Percentiles rank a stretch among this genome's conserved stretches.
phyloP scores from a whole-genome alignment of 2,113 vertebrate genomes.

The cattle (Bos taurus) region DNA sequence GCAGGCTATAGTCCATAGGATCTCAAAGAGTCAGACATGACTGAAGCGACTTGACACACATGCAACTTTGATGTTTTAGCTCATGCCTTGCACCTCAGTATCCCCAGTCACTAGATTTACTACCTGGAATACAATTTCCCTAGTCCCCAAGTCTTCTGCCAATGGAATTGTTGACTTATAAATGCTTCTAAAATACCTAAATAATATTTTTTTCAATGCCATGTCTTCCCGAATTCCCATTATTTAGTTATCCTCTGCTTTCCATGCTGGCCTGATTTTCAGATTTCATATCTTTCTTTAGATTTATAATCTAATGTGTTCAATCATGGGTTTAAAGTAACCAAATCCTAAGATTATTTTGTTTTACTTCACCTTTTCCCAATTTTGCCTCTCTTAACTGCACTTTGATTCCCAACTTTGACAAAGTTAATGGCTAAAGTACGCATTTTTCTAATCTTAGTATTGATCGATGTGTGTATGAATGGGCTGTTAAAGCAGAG shows the following conservation, averaged over 20 bases:
- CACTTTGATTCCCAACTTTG: background rate
- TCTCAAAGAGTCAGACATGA: background rate
- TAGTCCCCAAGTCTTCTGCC: background rate
- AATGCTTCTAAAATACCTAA: background rate
- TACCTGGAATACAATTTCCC: background rate
- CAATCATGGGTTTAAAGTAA: background rate
- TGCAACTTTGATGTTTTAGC: background rate
- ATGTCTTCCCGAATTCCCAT: background rate
- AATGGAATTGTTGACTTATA: background rate
- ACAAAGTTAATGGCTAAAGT: background rate
- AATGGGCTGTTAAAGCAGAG: background rate
- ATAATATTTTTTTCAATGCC: background rate
- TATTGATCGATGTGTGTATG: background rate
- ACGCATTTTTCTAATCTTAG: background rate
- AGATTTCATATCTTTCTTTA: background rate
- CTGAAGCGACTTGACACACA: background rate
- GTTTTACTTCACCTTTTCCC: background rate
- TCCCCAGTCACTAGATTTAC: background rate
- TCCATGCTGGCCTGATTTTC: background rate
- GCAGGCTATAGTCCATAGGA: background rate
- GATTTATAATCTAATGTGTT: background rate
- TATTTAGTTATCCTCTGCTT: background rate
- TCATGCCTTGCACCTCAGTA: background rate
- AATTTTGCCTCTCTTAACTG: background rate
- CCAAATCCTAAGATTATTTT: background rate